Percentiles rank a stretch among this genome's conserved stretches.
These are phyloP conservation scores for Paramormyrops kingsleyae DNA, from an alignment of 2,113 vertebrate species.

Conservation along the genomic window DNA sequence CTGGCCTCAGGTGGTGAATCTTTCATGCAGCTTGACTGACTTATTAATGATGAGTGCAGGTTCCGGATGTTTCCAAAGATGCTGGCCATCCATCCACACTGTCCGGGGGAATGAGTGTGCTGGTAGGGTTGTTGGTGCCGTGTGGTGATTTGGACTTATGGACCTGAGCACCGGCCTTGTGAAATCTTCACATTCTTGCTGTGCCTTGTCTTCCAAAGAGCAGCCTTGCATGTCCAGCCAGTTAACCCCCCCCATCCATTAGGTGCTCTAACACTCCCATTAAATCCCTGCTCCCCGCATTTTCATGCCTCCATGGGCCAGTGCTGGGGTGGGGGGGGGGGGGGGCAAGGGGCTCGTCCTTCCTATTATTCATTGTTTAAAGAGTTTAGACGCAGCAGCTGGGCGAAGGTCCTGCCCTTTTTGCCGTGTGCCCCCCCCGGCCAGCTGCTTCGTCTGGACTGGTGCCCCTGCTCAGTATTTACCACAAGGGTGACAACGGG, in stretches of 20 bases:
- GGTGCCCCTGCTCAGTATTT: slow-evolving; percentile 13
- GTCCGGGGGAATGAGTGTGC: neutral
- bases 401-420: slow-evolving; percentile 31
- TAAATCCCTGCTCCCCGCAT: neutral
- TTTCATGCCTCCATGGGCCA: neutral
- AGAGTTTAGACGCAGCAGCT: slow-evolving; percentile 43
- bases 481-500: neutral
- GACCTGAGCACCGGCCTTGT: too few relatives aligned
- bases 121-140: neutral
- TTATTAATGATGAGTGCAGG: neutral
- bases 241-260: neutral
- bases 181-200: neutral
- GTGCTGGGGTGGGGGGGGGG: slow-evolving; percentile 17
- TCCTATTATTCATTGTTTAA: slow-evolving; percentile 41
- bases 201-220: neutral
- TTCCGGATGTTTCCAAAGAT: neutral
- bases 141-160: neutral
- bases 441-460: slow-evolving; percentile 20
- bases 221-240: neutral
- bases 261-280: neutral
- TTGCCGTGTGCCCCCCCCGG: slow-evolving; percentile 19
- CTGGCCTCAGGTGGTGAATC: neutral
- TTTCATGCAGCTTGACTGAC: neutral
- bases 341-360: neutral
- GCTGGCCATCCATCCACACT: neutral